Conservation (phyloP, 2,113 vertebrate genomes). For the Cochlearius cochlearius region DNA sequence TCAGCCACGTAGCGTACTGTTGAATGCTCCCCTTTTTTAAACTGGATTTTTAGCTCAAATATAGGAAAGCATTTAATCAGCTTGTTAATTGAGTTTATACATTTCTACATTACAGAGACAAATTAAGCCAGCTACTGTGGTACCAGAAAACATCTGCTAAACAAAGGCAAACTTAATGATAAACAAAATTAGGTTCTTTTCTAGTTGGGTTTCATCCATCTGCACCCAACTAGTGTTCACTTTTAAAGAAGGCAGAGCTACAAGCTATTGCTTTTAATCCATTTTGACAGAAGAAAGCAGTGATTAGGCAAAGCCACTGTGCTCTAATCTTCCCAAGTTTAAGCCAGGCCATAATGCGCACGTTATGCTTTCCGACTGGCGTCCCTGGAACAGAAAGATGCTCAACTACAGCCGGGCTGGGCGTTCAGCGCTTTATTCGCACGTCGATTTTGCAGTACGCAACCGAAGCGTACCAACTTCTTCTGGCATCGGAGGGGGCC, state of each 20-base stretch:
- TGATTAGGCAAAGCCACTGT: background rate
- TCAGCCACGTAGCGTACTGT: background rate
- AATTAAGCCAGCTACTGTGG: conserved; percentile 27
- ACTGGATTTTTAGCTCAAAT: background rate
- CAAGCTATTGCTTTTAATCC: conserved; percentile 30
- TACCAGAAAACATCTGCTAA: conserved; percentile 35
- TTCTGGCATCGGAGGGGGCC: background rate
- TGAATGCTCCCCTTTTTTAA: background rate
- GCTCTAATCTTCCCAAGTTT: conserved; percentile 18
- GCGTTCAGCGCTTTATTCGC: background rate
- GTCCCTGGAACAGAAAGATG: background rate
- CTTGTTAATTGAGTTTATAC: conserved; percentile 40
- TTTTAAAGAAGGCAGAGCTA: conserved; percentile 11
- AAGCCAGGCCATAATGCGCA: background rate
- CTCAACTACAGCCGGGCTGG: background rate
- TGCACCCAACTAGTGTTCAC: conserved; percentile 48
- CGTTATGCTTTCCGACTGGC: background rate
- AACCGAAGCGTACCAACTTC: background rate
- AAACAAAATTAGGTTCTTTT: conserved; percentile 50
- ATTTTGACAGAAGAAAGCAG: conserved; percentile 1
- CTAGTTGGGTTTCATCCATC: conserved; percentile 58
- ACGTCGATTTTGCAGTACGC: background rate
- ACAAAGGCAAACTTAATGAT: conserved; percentile 43
- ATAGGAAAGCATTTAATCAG: conserved; percentile 45
- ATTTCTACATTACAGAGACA: conserved; percentile 21